A percentile compares a stretch with the other conserved stretches of the same genome.
Evolutionary conservation across 1,140 invertebrate genomes (phyloP).

Genomic region (Atopsyche davidsoni): DNA sequence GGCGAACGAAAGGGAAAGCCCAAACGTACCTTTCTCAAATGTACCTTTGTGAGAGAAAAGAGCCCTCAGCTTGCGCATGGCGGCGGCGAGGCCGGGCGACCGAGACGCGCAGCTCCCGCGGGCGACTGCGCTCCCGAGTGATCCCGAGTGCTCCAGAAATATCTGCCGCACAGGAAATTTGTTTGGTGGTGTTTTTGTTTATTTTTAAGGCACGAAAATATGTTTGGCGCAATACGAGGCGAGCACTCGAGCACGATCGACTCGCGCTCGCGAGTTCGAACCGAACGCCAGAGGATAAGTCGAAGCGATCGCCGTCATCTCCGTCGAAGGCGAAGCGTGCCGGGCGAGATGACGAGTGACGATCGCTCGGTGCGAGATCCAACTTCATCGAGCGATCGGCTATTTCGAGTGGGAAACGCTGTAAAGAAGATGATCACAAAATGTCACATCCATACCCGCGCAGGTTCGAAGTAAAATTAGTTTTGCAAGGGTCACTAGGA

Average conservation of each 20-base stretch:
- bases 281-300: too few relatives aligned
- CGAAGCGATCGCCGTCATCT: not conserved
- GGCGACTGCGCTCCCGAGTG: not conserved
- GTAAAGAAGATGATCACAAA: too few relatives aligned
- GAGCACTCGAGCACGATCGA: constrained; percentile 26
- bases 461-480: too few relatives aligned
- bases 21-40: too few relatives aligned
- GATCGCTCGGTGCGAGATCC: too few relatives aligned
- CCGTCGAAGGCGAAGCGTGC: not conserved
- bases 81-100: not conserved
- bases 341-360: too few relatives aligned
- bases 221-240: constrained; percentile 9
- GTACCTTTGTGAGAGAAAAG: constrained; percentile 28
- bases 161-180: constrained; percentile 27
- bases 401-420: too few relatives aligned
- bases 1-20: too few relatives aligned
- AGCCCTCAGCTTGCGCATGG: constrained; percentile 24
- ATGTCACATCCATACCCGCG: too few relatives aligned
- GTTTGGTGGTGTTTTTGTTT: constrained; percentile 26
- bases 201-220: constrained; percentile 25
- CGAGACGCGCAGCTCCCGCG: not conserved
- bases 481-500: too few relatives aligned
- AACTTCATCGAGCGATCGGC: too few relatives aligned
- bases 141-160: constrained; percentile 22
- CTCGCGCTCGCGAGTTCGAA: constrained; percentile 11